Evolutionary conservation across 2,113 vertebrate species (phyloP).

Genomic region (Grus americana): DNA sequence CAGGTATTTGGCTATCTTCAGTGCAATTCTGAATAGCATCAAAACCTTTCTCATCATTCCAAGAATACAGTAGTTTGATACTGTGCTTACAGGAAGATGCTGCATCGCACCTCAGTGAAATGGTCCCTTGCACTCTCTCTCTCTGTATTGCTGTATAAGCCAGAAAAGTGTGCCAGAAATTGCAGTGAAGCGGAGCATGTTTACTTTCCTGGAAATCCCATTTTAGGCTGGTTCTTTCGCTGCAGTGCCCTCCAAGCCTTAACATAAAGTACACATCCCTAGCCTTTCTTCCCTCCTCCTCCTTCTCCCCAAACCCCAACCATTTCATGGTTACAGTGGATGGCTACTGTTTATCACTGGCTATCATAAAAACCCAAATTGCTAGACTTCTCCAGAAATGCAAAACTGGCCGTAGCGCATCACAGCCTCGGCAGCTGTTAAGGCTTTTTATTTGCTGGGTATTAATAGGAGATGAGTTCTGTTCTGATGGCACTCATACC

Average conservation of each 20-base stretch:
- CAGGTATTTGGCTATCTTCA: neutral
- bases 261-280: neutral
- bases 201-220: neutral
- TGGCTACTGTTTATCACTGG: neutral
- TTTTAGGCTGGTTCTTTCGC: neutral
- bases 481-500: neutral
- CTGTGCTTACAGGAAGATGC: neutral
- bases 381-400: neutral
- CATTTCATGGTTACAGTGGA: neutral
- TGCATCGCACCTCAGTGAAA: neutral
- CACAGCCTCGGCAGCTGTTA: neutral
- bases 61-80: neutral
- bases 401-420: neutral
- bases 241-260: neutral
- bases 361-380: neutral
- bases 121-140: neutral
- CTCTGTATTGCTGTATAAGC: neutral
- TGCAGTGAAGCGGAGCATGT: neutral
- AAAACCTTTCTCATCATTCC: neutral
- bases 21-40: neutral
- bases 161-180: neutral
- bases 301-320: neutral
- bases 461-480: neutral
- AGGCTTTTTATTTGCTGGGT: neutral
- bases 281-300: neutral